Evolutionary conservation across 2,797 vertebrate species (phyloP).

Genomic region (Tadarida brasiliensis): DNA sequence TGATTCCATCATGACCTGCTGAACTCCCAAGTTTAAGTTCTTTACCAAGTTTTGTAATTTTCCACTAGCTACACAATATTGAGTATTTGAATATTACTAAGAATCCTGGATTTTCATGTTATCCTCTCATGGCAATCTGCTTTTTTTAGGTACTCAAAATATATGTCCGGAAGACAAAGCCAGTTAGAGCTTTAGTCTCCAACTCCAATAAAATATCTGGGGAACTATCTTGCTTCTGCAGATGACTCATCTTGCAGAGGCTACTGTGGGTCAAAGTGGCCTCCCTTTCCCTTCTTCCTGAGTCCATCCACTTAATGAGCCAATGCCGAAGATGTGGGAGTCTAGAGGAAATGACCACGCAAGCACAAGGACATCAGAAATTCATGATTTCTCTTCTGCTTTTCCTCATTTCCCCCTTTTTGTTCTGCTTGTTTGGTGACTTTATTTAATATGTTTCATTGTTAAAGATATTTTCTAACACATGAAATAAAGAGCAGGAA

Average conservation of each 20-base stretch:
- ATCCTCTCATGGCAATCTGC: neutral
- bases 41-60: neutral
- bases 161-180: neutral
- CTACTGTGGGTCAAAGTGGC: too few relatives aligned
- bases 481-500: neutral
- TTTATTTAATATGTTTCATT: neutral
- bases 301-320: neutral
- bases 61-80: neutral
- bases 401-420: neutral
- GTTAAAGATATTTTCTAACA: conserved; percentile 8
- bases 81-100: neutral
- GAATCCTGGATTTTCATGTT: neutral
- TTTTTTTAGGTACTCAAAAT: neutral
- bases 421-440: neutral
- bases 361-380: conserved; percentile 1
- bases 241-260: neutral
- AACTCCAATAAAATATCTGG: neutral
- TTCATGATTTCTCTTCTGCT: neutral
- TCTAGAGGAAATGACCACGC: neutral
- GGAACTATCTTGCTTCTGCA: neutral
- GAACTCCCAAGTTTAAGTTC: neutral
- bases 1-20: neutral
- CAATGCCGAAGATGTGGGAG: neutral
- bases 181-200: neutral
- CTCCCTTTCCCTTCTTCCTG: neutral